Evolutionary conservation across 2,888 invertebrate species (phyloP), one percentile per base, ranked within the genome.

Genomic region (Drepanosiphum platanoidis): DNA sequence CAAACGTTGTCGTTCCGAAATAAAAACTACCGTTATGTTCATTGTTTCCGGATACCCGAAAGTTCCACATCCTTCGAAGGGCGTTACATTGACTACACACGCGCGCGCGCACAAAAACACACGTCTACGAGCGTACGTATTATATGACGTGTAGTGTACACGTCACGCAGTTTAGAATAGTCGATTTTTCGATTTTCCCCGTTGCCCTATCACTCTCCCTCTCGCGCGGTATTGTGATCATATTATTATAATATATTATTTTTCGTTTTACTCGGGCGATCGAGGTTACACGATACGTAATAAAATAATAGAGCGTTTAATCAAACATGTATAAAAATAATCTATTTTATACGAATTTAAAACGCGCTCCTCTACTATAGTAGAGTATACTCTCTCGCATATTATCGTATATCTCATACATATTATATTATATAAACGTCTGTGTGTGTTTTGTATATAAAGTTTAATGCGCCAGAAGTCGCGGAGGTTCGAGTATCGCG

Each of bases 1-100:
- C 70, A 70, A 58, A 70, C 80, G 30, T 70, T 70, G 27, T 36
- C 27, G 70, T 71, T 3, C 80, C 36, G 80, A 71, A 81, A 71
- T 71, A 36, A 81, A 81, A 71, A 71, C 36, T 52, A 22, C 46
- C 27, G 46, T 52, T 58, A 13, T n/a, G 4, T 39, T 22, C 80
- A 81, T 81, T 81, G 80, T 81, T 81, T 71, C 70, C 68, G 68
- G 68, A 18, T 8, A n/a, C 36, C 80, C 52, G 1, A 81, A 81
- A 70, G 70, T 81, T 81, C 80, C 36, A 32, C 8, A 27, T n/a
- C 8, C 4, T 32, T n/a, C 70, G 39, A 52, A 52, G 68, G 80
- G 68, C 70, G 80, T 80, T 18, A 30, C 68, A 18, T 13, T 27
- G 7, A 32, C 78, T 22, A 22, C 11, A 18, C n/a, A 8, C 18